Base-by-base conservation (phyloP, 2,888 invertebrate species). In the Cheilosia vernalis region DNA sequence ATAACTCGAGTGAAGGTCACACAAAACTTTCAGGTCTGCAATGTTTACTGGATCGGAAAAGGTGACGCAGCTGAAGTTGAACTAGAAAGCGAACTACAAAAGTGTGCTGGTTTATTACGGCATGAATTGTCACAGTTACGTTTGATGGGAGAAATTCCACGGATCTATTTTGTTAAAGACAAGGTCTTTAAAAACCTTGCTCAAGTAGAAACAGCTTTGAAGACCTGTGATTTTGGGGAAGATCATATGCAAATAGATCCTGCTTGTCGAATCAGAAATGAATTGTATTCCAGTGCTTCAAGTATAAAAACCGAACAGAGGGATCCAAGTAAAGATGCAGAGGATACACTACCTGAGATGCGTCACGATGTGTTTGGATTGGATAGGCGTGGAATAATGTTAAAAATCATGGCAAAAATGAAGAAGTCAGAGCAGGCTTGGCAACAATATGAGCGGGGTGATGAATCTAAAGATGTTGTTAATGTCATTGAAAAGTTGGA, bases 141-240 rank as follows among this genome's bases (percentile, higher is more conserved):
- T 82, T 92, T 97, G 0, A 95, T 97, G 93, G 97, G 97, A 10
- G 93, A 94, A 87, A 95, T 97, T 44, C 97, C 97, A 6, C 94
- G 93, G 79, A 94, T 97, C 76, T 90, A 93, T 47, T 97, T 97
- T 93, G 93, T 96, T 1, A 95, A 94, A 93, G 95, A 96, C 91
- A 94, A 93, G 88, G 92, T 93, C 30, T 93, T 94, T 88, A 91
- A 93, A 1, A 92, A 90, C 67, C 69, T 94, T 10, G 91, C 92
- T 6, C 94, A 95, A 87, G 91, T 97, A 10, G 95, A 96, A 87
- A 89, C 91, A 0, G 90, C 94, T 66, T 91, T 97, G 19, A 90
- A 92, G 0, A 89, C 90, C 55, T 95, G 96, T 30, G 95, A 96
- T 91, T 95, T 94, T 89, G 95, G 95, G 0, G 94, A 94, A n/a